Evolutionary conservation across 2,113 vertebrate genomes (phyloP).

Genomic region (Neotragus pygmaeus): DNA sequence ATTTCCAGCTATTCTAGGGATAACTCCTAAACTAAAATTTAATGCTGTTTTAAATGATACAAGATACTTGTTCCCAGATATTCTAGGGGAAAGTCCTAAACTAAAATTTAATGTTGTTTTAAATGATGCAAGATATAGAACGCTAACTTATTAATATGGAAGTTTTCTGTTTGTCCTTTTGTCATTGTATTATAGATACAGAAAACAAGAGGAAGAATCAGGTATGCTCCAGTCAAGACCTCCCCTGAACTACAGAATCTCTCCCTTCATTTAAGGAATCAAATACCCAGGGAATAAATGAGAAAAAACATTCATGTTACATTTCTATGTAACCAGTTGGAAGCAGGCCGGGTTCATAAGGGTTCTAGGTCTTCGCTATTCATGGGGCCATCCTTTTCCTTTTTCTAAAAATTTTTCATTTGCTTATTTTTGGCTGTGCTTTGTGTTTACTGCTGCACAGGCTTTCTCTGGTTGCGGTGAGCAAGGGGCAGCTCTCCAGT

Average conservation of each 20-base stretch:
- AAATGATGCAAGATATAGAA: not conserved
- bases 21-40: not conserved
- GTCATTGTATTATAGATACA: not conserved
- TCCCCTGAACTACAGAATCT: not conserved
- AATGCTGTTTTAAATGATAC: not conserved
- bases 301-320: conserved; percentile 21
- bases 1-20: not conserved
- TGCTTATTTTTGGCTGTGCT: not conserved
- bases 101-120: not conserved
- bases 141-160: not conserved
- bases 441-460: not conserved
- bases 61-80: not conserved
- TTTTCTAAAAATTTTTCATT: not conserved
- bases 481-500: not conserved
- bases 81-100: not conserved
- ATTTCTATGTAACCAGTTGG: not conserved
- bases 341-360: not conserved
- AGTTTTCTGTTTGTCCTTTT: not conserved
- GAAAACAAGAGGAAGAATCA: not conserved
- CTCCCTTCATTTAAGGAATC: not conserved
- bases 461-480: not conserved
- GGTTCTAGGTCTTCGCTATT: not conserved
- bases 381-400: not conserved
- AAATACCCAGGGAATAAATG: not conserved
- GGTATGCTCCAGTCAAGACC: not conserved